Percentiles rank a stretch among this genome's conserved stretches.
phyloP scores from a whole-genome alignment of 2,888 invertebrate genomes.

The Apantesis nais region DNA sequence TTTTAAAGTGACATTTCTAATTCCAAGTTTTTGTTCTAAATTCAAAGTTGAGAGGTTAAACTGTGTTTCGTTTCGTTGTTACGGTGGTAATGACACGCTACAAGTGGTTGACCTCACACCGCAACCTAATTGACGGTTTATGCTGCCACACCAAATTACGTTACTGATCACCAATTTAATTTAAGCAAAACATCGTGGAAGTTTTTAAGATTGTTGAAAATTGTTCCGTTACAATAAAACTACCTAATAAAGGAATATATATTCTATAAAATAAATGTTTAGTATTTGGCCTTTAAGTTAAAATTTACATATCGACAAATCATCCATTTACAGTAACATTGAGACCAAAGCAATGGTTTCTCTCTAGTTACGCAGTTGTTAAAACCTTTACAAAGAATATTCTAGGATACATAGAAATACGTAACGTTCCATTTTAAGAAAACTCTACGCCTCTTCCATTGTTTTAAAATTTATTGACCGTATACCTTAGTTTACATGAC shows the following conservation, averaged over 20 bases:
- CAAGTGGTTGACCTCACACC: conserved; percentile 40
- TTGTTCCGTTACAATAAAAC: neutral
- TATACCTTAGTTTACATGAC: conserved; percentile 10
- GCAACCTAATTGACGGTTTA: conserved; percentile 31
- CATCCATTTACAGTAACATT: neutral
- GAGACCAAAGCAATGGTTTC: neutral
- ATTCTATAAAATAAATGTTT: too few species aligned
- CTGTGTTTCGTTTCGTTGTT: conserved; percentile 32
- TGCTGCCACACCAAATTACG: neutral
- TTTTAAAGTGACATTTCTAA: too few species aligned
- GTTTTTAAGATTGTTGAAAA: neutral
- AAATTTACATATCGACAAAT: neutral
- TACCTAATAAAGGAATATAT: neutral
- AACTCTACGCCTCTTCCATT: conserved; percentile 25
- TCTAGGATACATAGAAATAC: conserved; percentile 16
- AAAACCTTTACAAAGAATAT: conserved; percentile 2
- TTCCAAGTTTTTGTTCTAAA: conserved; percentile 19
- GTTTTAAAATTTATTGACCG: conserved; percentile 33
- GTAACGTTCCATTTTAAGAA: conserved; percentile 18
- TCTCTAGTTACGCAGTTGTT: neutral
- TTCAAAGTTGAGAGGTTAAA: conserved; percentile 28
- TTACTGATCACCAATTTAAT: conserved; percentile 1
- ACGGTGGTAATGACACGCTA: conserved; percentile 44
- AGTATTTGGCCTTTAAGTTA: neutral
- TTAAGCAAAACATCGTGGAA: neutral